phyloP scores from a whole-genome alignment of 2,797 vertebrate species.

The Sebastes nivosus region DNA sequence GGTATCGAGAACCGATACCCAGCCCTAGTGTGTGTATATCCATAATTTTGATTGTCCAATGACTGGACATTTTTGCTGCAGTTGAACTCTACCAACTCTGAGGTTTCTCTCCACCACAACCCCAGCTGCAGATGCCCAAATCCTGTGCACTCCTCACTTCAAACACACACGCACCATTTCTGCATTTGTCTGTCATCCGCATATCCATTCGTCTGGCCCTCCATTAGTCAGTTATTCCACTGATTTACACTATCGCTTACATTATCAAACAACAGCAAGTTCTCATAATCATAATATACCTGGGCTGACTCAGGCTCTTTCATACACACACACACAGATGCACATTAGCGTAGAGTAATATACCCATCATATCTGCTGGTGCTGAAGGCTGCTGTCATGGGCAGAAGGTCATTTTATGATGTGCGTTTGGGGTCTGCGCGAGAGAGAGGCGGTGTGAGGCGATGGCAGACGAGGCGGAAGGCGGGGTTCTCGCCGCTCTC shows the following conservation, averaged over 20 bases:
- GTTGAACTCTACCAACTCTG: conserved; percentile 5
- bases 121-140: conserved; percentile 10
- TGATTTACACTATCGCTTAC: conserved; percentile 34
- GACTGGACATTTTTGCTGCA: conserved; percentile 5
- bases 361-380: conserved; percentile 64
- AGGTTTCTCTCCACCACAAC: neutral
- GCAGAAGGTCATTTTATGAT: conserved; percentile 65
- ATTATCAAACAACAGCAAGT: conserved; percentile 59
- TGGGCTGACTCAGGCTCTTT: conserved; percentile 12
- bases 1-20: too few relatives aligned
- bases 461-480: conserved; percentile 62
- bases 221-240: conserved; percentile 46
- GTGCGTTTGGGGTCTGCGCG: conserved; percentile 17
- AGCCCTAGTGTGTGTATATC: neutral
- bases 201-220: conserved; percentile 39
- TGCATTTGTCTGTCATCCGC: conserved; percentile 52
- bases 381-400: conserved; percentile 75
- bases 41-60: neutral
- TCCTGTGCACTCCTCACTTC: neutral
- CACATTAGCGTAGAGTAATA: conserved; percentile 39
- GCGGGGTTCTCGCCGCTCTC: conserved; percentile 24
- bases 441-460: conserved; percentile 34
- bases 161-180: neutral
- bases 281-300: conserved; percentile 54
- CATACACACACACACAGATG: conserved; percentile 25